Evolutionary conservation across 2,888 invertebrate genomes (phyloP), one percentile per base, ranked within the genome.

Genomic region (Drosophila sordidapex): DNA sequence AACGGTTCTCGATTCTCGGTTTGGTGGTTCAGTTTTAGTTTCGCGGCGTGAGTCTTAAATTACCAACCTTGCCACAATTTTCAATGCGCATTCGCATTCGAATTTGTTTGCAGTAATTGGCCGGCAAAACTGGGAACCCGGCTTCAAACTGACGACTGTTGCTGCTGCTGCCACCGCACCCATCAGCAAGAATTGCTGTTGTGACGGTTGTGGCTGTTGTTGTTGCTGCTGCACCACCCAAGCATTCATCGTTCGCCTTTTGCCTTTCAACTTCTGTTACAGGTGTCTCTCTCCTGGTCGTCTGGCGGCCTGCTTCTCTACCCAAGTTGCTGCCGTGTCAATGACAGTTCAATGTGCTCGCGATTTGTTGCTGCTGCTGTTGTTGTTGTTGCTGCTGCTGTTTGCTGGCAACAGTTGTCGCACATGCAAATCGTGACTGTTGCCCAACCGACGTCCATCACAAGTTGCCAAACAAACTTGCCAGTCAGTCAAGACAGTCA

Each of bases 81-180:
- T 89, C 90, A 89, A 87, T 87, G 87, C 84, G 82, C 89, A 90
- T 90, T 87, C 90, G 81, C 76, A 79, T 82, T 80, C 83, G 90
- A 89, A 87, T 91, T 91, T 82, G 80, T 89, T 87, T 80, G 84
- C 90, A 83, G 91, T 91, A 91, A 92, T 91, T 91, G 91, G 90
- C 90, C 77, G 69, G 82, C 59, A 54, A 70, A 72, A 80, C 63
- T 70, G 76, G 67, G 71, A 70, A 71, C 54, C 56, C 61, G 71
- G 56, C 71, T 54, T 29, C 53, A 56, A 57, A 29, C 62, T 63
- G 72, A 49, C 66, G 73, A 70, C 53, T 70, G 71, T 48, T 75
- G 60, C 67, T 77, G 76, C 33, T 60, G 62, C 56, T 57, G 74
- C 70, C 57, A 79, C 84, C 83, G 83, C 83, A 89, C 87, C 83